Evolutionary conservation across 2,888 invertebrate genomes (phyloP).

Genomic region (Patella ulyssiponensis): DNA sequence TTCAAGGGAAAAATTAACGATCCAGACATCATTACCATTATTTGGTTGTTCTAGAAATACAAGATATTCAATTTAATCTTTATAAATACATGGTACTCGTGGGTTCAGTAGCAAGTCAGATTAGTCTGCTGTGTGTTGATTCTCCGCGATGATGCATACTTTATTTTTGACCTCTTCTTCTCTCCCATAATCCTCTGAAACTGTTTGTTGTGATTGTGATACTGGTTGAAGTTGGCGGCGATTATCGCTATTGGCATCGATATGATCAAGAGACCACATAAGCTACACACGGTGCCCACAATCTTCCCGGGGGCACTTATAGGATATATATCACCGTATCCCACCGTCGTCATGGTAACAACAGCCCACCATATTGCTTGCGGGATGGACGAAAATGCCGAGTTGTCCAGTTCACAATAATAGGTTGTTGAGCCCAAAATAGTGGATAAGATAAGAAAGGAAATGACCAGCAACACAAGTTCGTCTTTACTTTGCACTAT

Average conservation of each 20-base stretch:
- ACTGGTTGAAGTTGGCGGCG: conserved; percentile 15
- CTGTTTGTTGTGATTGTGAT: conserved; percentile 1
- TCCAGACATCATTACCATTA: too few species aligned
- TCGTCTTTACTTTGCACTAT: conserved; percentile 14
- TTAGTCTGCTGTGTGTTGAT: too few species aligned
- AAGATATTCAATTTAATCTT: too few species aligned
- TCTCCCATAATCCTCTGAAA: background rate
- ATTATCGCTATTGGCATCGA: conserved; percentile 19
- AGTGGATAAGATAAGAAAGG: background rate
- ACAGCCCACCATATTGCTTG: conserved; percentile 23
- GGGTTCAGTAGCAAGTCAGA: too few species aligned
- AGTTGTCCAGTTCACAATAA: conserved; percentile 14
- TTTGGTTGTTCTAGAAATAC: too few species aligned
- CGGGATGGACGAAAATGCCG: conserved; percentile 15
- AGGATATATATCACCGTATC: conserved; percentile 22
- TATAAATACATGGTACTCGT: too few species aligned
- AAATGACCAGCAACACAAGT: conserved; percentile 14
- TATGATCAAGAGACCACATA: conserved; percentile 10
- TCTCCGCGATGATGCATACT: too few species aligned
- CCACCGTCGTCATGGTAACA: conserved; percentile 23
- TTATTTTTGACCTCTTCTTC: background rate
- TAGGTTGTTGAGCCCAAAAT: conserved; percentile 18
- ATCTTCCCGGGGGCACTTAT: background rate
- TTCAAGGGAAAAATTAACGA: too few species aligned
- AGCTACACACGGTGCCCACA: conserved; percentile 13